These are phyloP conservation scores for Zoroaster sp. DNA, from an alignment of 53 echinoderm and acorn worm species.

Conservation along the genomic window DNA sequence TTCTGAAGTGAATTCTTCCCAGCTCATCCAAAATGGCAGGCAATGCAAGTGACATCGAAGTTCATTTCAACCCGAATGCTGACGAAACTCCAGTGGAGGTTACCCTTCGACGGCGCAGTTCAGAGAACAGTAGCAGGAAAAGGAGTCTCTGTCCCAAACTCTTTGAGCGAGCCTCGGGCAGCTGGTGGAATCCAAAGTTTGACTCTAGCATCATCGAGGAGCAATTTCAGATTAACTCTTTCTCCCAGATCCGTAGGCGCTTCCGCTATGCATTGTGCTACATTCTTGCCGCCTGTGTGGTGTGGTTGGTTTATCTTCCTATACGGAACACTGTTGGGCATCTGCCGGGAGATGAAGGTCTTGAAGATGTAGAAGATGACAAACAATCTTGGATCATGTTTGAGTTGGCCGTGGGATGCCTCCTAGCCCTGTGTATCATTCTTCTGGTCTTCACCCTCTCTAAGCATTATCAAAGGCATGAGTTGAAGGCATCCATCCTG, in stretches of 20 bases:
- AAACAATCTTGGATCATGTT: constrained; percentile 56
- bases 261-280: constrained; percentile 88
- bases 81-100: constrained; percentile 80
- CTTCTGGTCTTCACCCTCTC: constrained; percentile 74
- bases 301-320: constrained; percentile 90
- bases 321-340: constrained; percentile 26
- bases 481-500: constrained; percentile 66
- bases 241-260: constrained; percentile 79
- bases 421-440: constrained; percentile 69
- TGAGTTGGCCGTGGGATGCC: constrained; percentile 70
- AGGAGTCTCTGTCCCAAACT: constrained; percentile 84
- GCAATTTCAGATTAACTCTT: constrained; percentile 78
- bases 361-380: background rate
- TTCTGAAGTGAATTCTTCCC: background rate
- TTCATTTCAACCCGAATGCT: constrained; percentile 52
- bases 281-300: constrained; percentile 75
- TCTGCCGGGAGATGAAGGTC: background rate
- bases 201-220: constrained; percentile 88
- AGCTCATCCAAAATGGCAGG: constrained; percentile 29
- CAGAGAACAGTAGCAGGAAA: constrained; percentile 73
- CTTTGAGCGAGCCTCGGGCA: constrained; percentile 97
- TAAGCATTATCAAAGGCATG: constrained; percentile 67
- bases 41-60: constrained; percentile 47
- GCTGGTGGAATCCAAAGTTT: constrained; percentile 98
- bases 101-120: constrained; percentile 67